phyloP scores from a whole-genome alignment of 2,888 invertebrate genomes.

The Caenorhabditis zanzibari region DNA sequence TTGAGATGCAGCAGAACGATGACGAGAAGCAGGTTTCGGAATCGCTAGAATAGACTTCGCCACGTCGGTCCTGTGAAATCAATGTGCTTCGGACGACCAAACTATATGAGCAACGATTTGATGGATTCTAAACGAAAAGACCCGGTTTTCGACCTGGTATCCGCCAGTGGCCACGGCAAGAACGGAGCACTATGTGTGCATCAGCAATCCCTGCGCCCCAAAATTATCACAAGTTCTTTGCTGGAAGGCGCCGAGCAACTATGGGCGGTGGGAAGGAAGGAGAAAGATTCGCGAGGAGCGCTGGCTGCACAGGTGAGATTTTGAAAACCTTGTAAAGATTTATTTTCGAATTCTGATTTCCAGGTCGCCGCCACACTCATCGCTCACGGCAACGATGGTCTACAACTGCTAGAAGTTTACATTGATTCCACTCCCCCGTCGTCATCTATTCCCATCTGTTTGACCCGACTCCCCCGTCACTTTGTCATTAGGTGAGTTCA shows the following conservation, averaged over 20 bases:
- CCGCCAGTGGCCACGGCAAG: constrained; percentile 95
- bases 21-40: constrained; percentile 55
- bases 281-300: constrained; percentile 87
- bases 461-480: no score
- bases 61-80: constrained; percentile 97
- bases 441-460: no score
- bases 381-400: constrained; percentile 79
- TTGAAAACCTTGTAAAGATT: no score
- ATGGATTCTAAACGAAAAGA: constrained; percentile 54
- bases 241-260: constrained; percentile 80
- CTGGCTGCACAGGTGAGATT: constrained; percentile 91
- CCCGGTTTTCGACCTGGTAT: constrained; percentile 70
- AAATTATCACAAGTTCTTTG: constrained; percentile 78
- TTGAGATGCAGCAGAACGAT: constrained; percentile 63
- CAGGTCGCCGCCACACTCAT: constrained; percentile 90
- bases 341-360: no score
- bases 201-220: constrained; percentile 80
- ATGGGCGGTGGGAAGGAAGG: constrained; percentile 80
- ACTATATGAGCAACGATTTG: constrained; percentile 66
- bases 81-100: constrained; percentile 94
- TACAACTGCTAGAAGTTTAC: constrained; percentile 89
- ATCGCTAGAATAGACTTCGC: constrained; percentile 61
- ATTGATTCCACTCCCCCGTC: constrained; percentile 86
- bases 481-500: no score
- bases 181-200: constrained; percentile 91